phyloP scores from a whole-genome alignment of 2,888 invertebrate species.

The Cryptus viduatorius region DNA sequence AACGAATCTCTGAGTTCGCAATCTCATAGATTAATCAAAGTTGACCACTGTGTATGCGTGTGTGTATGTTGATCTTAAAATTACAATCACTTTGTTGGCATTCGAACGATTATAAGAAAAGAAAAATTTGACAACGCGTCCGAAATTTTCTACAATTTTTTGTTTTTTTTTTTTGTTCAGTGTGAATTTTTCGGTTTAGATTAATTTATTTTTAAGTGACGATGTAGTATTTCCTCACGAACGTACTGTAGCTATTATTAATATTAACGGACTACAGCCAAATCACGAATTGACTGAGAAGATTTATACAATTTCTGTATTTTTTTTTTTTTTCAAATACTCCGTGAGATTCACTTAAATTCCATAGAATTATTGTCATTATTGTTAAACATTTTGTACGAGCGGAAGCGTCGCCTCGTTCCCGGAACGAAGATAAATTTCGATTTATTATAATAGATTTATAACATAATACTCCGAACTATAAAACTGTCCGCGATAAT shows the following conservation, averaged over 20 bases:
- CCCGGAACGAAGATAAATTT: background rate
- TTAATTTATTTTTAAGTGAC: slow-evolving; percentile 62
- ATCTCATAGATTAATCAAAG: slow-evolving; percentile 47
- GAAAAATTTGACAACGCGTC: slow-evolving; percentile 21
- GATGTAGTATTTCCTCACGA: slow-evolving; percentile 45
- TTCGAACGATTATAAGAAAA: slow-evolving; percentile 1
- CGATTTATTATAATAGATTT: background rate
- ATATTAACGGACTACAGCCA: slow-evolving; percentile 40
- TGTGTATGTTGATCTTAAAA: slow-evolving; percentile 43
- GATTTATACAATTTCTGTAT: slow-evolving; percentile 43
- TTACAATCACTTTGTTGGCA: slow-evolving; percentile 27
- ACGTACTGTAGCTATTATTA: slow-evolving; percentile 51
- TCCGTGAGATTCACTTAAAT: slow-evolving; percentile 61
- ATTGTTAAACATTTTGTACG: slow-evolving; percentile 45
- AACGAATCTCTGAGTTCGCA: slow-evolving; percentile 52
- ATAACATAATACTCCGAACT: too few species aligned
- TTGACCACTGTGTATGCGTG: slow-evolving; percentile 40
- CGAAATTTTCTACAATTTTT: slow-evolving; percentile 36
- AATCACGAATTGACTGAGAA: slow-evolving; percentile 46
- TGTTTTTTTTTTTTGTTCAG: slow-evolving; percentile 28
- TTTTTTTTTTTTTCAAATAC: slow-evolving; percentile 36
- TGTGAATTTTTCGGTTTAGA: slow-evolving; percentile 42
- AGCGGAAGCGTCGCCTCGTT: slow-evolving; percentile 30
- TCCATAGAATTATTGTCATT: slow-evolving; percentile 42
- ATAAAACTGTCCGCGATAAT: slow-evolving; percentile 15